A percentile compares a stretch with the other conserved stretches of the same genome.
Conservation (phyloP, 2,888 invertebrate species). For the Zygaena filipendulae region DNA sequence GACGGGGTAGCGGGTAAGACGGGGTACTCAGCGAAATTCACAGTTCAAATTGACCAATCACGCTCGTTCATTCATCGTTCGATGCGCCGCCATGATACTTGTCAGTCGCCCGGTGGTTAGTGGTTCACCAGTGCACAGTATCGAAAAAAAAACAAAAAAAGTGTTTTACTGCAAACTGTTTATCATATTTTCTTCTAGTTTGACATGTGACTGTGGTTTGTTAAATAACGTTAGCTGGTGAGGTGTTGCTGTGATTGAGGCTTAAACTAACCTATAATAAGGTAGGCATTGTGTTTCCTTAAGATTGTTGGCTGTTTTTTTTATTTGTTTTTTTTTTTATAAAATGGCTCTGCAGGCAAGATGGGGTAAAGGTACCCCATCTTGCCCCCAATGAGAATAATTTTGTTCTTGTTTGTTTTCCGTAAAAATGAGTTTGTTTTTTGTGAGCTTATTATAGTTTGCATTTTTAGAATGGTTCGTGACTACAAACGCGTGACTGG, state of each 20-base stretch:
- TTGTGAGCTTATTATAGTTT: slow-evolving; percentile 4
- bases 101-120: slow-evolving; percentile 1
- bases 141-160: slow-evolving; percentile 1
- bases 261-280: slow-evolving; percentile 1
- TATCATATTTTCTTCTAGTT: slow-evolving; percentile 1
- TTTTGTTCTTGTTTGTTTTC: slow-evolving; percentile 2
- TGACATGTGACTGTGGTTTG: neutral
- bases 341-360: slow-evolving; percentile 1
- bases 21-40: slow-evolving; percentile 7
- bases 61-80: slow-evolving; percentile 6
- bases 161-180: slow-evolving; percentile 2
- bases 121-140: slow-evolving; percentile 2
- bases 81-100: neutral
- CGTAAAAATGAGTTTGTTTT: slow-evolving; percentile 3
- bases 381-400: slow-evolving; percentile 2
- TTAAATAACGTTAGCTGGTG: neutral
- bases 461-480: slow-evolving; percentile 10
- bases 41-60: slow-evolving; percentile 8
- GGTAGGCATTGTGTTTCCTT: slow-evolving; percentile 2
- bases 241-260: neutral
- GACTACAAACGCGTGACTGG: slow-evolving; percentile 11
- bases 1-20: slow-evolving; percentile 8
- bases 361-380: slow-evolving; percentile 1
- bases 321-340: too few species aligned
- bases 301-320: slow-evolving; percentile 1